Conservation (phyloP, 2,113 vertebrate genomes). For the Brachionichthys hirsutus region DNA sequence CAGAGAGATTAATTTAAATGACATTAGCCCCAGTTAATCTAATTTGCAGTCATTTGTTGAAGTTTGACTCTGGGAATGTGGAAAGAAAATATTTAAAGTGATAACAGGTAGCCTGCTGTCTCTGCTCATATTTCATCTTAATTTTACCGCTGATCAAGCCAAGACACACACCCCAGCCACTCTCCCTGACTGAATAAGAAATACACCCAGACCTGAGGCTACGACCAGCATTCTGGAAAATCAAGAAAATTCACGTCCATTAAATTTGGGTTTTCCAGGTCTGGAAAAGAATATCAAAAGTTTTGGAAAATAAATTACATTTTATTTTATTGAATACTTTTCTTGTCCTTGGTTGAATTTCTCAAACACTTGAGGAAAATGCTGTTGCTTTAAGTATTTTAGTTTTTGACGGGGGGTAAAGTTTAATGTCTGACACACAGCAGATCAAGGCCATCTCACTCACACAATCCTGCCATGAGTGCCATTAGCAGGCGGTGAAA, state of each 20-base stretch:
- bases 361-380: slow-evolving; percentile 10
- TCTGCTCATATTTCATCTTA: slow-evolving; percentile 69
- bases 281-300: slow-evolving; percentile 14
- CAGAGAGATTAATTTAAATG: slow-evolving; percentile 56
- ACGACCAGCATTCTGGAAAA: slow-evolving; percentile 34
- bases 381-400: slow-evolving; percentile 14
- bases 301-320: background rate
- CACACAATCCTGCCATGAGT: slow-evolving; percentile 13
- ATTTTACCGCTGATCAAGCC: slow-evolving; percentile 59
- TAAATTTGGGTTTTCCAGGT: slow-evolving; percentile 20
- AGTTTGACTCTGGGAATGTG: slow-evolving; percentile 72
- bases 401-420: slow-evolving; percentile 13
- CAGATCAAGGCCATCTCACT: slow-evolving; percentile 33
- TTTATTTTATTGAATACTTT: background rate
- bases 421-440: slow-evolving; percentile 2
- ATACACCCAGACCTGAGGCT: slow-evolving; percentile 29
- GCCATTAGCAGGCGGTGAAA: slow-evolving; percentile 53
- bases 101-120: slow-evolving; percentile 79
- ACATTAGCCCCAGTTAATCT: slow-evolving; percentile 70
- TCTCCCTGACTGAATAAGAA: slow-evolving; percentile 45
- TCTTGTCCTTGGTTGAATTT: slow-evolving; percentile 9
- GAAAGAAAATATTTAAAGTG: slow-evolving; percentile 81
- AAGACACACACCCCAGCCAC: slow-evolving; percentile 64
- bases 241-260: slow-evolving; percentile 6
- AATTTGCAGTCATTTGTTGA: slow-evolving; percentile 78